Conservation (phyloP, 2,113 vertebrate species). For the Myxocyprinus asiaticus region DNA sequence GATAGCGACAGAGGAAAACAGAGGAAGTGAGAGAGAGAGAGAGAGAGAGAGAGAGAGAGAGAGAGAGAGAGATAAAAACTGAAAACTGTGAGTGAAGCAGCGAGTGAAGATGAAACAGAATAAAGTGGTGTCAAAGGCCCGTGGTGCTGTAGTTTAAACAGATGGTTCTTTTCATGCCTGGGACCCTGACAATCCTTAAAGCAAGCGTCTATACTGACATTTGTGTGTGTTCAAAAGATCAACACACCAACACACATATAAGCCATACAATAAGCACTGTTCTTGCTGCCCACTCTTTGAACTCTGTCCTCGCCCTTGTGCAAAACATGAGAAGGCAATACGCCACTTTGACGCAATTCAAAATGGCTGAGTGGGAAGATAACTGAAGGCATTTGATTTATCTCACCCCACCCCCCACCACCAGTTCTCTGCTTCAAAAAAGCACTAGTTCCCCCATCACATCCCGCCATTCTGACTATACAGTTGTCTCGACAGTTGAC, state of each 20-base stretch:
- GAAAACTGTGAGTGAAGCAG: constrained; percentile 10
- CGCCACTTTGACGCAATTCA: not conserved
- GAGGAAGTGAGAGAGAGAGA: not conserved
- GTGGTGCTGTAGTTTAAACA: constrained; percentile 26
- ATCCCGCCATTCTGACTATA: constrained; percentile 10
- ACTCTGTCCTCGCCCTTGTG: not conserved
- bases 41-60: constrained; percentile 45
- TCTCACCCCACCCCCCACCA: not conserved
- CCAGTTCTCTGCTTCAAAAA: not conserved
- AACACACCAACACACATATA: not conserved
- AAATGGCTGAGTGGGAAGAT: not conserved
- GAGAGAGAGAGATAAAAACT: not conserved
- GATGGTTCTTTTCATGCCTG: constrained; percentile 50
- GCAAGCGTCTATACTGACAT: constrained; percentile 1
- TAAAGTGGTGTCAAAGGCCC: not conserved
- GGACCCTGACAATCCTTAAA: not conserved
- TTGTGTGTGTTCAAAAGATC: constrained; percentile 23
- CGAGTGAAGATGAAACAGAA: constrained; percentile 7
- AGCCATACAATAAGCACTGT: not conserved
- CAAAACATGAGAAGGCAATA: not conserved
- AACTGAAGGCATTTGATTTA: not conserved
- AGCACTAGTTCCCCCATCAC: constrained; percentile 4
- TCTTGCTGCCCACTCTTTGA: not conserved
- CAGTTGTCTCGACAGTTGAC: constrained; percentile 28
- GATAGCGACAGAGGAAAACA: no score